phyloP scores from a whole-genome alignment of 2,888 invertebrate genomes.

The Mythimna albipuncta region DNA sequence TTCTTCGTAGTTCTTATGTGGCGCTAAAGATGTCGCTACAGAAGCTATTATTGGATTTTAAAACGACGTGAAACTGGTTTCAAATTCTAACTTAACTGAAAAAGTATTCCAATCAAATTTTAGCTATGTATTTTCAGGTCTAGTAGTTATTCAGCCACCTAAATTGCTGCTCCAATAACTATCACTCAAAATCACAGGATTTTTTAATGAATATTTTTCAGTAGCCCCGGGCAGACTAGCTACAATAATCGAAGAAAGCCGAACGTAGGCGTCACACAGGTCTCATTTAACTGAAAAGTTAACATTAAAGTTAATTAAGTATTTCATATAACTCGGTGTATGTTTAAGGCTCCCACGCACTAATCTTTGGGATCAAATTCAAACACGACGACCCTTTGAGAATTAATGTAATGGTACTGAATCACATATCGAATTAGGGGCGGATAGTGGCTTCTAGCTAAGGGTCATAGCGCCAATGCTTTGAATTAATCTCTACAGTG shows the following conservation, averaged over 20 bases:
- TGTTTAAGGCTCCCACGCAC: constrained; percentile 38
- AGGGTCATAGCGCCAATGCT: not conserved
- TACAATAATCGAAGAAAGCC: constrained; percentile 30
- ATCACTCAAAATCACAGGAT: not conserved
- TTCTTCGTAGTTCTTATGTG: too few species aligned
- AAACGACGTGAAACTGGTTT: too few species aligned
- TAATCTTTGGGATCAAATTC: constrained; percentile 11
- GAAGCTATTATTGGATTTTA: too few species aligned
- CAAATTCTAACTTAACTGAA: not conserved
- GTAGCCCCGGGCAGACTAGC: constrained; percentile 3
- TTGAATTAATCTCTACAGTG: too few species aligned
- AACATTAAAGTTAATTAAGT: constrained; percentile 37
- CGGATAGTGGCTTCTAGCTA: not conserved
- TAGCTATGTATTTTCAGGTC: not conserved
- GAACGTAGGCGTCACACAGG: constrained; percentile 47
- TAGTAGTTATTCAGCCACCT: not conserved
- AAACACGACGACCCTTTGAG: not conserved
- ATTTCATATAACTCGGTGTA: constrained; percentile 14
- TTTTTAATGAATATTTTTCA: constrained; percentile 8
- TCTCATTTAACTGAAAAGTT: constrained; percentile 10
- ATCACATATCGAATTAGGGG: not conserved
- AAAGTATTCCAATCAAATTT: not conserved
- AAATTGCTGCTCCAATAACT: not conserved
- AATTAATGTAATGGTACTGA: not conserved
- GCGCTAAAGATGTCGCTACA: too few species aligned